Percentiles rank a stretch among this genome's conserved stretches.
Evolutionary conservation across 1,140 invertebrate genomes (phyloP).

Genomic region (Metopolophium dirhodum): DNA sequence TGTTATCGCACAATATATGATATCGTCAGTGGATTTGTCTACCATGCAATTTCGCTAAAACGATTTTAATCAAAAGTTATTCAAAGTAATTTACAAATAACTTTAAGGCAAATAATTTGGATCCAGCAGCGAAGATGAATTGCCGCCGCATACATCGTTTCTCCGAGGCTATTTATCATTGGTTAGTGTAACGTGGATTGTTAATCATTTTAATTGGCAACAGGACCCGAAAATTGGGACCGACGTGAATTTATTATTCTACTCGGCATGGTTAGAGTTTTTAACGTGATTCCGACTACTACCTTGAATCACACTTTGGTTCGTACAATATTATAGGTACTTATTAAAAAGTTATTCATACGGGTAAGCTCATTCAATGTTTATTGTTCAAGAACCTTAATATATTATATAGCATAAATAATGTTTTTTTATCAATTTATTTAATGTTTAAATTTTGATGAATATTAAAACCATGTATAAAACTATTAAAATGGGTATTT

Average conservation of each 20-base stretch:
- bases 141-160: slow-evolving; percentile 28
- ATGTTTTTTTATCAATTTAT: background rate
- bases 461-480: background rate
- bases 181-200: slow-evolving; percentile 16
- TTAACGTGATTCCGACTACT: background rate
- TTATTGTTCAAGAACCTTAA: background rate
- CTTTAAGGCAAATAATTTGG: slow-evolving; percentile 32
- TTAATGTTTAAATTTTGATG: background rate
- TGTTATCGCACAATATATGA: background rate
- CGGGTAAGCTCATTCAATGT: too few relatives aligned
- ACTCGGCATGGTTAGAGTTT: background rate
- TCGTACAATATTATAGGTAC: background rate
- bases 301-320: background rate
- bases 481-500: background rate
- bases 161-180: slow-evolving; percentile 19
- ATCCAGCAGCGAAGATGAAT: slow-evolving; percentile 13
- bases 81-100: slow-evolving; percentile 43
- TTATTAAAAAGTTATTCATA: background rate
- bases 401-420: background rate
- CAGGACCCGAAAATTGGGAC: slow-evolving; percentile 33
- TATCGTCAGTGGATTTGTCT: background rate
- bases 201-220: slow-evolving; percentile 51
- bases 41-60: background rate
- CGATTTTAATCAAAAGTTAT: slow-evolving; percentile 38
- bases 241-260: slow-evolving; percentile 36